Evolutionary conservation across 2,888 invertebrate species (phyloP), one percentile per base, ranked within the genome.

Genomic region (Alloplasta piceator): DNA sequence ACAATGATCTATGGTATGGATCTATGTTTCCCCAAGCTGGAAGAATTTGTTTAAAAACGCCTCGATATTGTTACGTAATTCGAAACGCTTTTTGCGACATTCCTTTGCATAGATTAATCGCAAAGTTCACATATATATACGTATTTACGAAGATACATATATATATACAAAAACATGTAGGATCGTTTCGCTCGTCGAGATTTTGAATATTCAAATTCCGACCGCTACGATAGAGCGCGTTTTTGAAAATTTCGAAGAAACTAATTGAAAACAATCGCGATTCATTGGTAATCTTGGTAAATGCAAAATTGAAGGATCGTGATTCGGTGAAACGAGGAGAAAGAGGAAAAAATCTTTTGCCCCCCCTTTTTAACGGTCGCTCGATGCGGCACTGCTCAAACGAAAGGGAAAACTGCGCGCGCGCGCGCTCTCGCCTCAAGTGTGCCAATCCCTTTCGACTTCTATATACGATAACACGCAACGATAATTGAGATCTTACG

Each of bases 391-490:
- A 84, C 74, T 89, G 89, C 70, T 52, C 68, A 72, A 89, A 87
- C 86, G 89, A 89, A 89, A 89, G 89, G 89, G 89, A 89, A 89
- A 89, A 87, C 86, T 83, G n/a, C 79, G 81, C 76, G 81, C 81
- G 36, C 26, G 26, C 26, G 26, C 26, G 26, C 26, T 26, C 26
- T 26, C 63, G 66, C 55, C 67, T 67, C 58, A 83, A 83, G 76
- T 83, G 80, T 80, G 83, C 74, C 82, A 80, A 82, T 83, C 72
- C 71, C 82, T 78, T 74, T 66, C 72, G 67, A 60, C 55, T 63
- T 46, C 60, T 48, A 26, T 12, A 38, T 58, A 56, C 38, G 16
- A 52, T 14, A 6, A 52, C 14, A 52, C 52, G 52, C 52, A 14
- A 16, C 14, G 52, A 14, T 26, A 52, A 52, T 50, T 50, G n/a